phyloP scores from a whole-genome alignment of 2,797 vertebrate species.

The Furcifer pardalis region DNA sequence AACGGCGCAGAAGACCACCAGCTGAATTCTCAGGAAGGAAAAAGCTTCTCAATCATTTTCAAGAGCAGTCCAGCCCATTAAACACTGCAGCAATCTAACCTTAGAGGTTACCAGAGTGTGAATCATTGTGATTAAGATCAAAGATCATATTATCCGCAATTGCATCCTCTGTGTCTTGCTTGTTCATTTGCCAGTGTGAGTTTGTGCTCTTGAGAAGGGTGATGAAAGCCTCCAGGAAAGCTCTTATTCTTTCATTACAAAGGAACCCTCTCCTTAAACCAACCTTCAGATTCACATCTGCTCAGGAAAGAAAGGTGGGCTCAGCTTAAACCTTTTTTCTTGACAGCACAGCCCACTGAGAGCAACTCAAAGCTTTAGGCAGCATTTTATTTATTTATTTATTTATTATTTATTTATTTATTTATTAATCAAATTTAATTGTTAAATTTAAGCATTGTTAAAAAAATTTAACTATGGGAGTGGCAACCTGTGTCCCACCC shows the following conservation, averaged over 20 bases:
- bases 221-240: background rate
- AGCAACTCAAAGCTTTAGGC: background rate
- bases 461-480: background rate
- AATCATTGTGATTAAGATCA: too few species aligned
- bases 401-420: too few species aligned
- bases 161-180: background rate
- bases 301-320: background rate
- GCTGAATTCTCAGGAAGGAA: background rate
- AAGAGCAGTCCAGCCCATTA: too few species aligned
- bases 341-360: background rate
- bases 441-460: too few species aligned
- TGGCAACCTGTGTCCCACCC: background rate
- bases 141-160: background rate
- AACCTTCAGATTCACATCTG: background rate
- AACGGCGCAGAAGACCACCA: background rate
- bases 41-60: background rate
- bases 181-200: background rate
- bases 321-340: background rate
- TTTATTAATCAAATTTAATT: too few species aligned
- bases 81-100: too few species aligned
- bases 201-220: background rate
- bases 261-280: background rate
- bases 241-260: background rate
- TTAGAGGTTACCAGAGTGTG: too few species aligned
- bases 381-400: too few species aligned